Base-by-base conservation (phyloP, 2,113 vertebrate genomes). In the Bufo gargarizans region DNA sequence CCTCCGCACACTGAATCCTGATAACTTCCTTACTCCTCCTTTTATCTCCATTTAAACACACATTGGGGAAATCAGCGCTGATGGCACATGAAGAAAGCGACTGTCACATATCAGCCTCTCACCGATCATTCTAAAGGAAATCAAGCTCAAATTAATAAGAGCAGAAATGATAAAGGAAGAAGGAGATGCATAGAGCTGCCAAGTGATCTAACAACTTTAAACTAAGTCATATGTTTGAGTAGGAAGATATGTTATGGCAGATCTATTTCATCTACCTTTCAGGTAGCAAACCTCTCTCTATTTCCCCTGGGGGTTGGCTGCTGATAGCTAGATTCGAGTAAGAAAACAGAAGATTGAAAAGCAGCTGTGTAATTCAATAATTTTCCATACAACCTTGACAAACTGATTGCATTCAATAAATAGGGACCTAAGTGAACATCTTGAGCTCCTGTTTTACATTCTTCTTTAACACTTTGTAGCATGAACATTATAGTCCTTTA, bases 121-220 rank as follows among this genome's bases (percentile, higher is more conserved):
- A 71, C 17, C 71, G 12, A 81, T 89, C 7, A 59, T 85, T 90
- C 76, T 45, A 59, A 82, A 82, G 71, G 19, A 89, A 72, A 89
- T 58, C 49, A 17, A 82, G 67, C 76, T 53, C 33, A 22, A 53
- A 22, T 83, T 88, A 88, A 88, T 84, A 88, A 77, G 55, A 49
- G 16, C 50, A 76, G 20, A n/a, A 53, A 22, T 63, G 67, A 53
- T 80, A 84, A 80, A 47, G 45, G 1, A 47, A 76, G 63, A 8
- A 71, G 33, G 49, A 76, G 11, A 9, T 55, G 65, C 87, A 65
- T 45, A 20, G 53, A 83, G 81, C 47, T 77, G 80, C 71, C 71
- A 82, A 63, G n/a, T 20, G 13, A 72, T 77, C 71, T 77, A 88
- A 88, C 86, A 88, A 88, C 69, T 82, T 82, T 72, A 80, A 86